phyloP scores from a whole-genome alignment of 2,113 vertebrate species.

The Panthera tigris region DNA sequence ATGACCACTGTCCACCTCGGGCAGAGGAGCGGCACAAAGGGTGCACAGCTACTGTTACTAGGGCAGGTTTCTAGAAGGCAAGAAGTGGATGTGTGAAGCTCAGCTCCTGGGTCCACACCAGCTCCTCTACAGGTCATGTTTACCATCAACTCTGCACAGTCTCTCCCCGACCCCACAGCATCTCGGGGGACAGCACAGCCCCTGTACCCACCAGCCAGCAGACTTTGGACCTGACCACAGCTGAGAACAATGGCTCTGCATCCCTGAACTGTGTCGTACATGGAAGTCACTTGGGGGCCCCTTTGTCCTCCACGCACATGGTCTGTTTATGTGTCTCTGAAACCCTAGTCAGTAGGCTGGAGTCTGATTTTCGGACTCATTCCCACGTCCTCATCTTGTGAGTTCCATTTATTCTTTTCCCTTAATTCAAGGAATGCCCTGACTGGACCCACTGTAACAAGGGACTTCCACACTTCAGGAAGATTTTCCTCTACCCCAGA shows the following conservation, averaged over 20 bases:
- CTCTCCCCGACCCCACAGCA: not conserved
- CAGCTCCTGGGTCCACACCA: rapidly evolving
- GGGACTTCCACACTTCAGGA: not conserved
- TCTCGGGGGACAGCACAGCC: not conserved
- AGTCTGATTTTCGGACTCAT: not conserved
- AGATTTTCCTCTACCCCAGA: not conserved
- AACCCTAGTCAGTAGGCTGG: too few relatives aligned
- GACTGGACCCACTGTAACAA: not conserved
- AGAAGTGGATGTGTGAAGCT: not conserved
- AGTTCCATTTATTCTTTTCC: too few relatives aligned
- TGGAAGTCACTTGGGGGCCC: rapidly evolving
- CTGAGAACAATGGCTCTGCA: not conserved
- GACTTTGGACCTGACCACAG: too few relatives aligned
- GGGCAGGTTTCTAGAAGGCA: not conserved
- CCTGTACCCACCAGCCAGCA: not conserved
- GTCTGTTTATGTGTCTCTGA: not conserved
- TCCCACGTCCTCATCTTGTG: not conserved
- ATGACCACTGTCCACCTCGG: not conserved
- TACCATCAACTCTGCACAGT: not conserved
- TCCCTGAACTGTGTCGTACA: not conserved
- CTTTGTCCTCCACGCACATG: too few relatives aligned
- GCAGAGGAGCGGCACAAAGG: not conserved
- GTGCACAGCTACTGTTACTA: not conserved
- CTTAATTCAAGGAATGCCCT: too few relatives aligned
- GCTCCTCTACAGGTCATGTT: too few relatives aligned